These are phyloP conservation scores for Nestor notabilis DNA, from an alignment of 2,113 vertebrate species.

Conservation along the genomic window DNA sequence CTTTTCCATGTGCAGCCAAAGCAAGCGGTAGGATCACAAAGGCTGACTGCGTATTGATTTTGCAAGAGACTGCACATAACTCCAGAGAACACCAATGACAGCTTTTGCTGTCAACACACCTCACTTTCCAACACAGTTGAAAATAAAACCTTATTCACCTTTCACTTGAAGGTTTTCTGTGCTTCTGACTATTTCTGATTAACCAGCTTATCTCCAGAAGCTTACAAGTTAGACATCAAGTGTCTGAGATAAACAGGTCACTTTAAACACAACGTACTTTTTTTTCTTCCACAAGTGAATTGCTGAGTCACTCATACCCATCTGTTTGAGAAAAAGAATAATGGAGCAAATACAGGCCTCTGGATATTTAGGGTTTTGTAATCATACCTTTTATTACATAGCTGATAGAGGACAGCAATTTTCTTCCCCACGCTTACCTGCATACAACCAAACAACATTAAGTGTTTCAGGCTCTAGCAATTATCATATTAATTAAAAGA, in stretches of 20 bases:
- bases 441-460: not conserved
- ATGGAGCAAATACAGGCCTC: not conserved
- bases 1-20: not conserved
- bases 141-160: not conserved
- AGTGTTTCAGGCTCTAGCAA: not conserved
- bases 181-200: conserved; percentile 19
- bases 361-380: not conserved
- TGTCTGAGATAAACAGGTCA: not conserved
- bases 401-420: not conserved
- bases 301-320: not conserved
- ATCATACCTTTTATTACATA: not conserved
- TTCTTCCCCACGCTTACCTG: not conserved
- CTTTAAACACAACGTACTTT: not conserved
- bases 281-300: not conserved
- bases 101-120: not conserved
- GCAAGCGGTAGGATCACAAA: not conserved
- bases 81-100: not conserved
- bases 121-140: not conserved
- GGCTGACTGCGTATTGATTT: conserved; percentile 3
- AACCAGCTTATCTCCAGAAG: not conserved
- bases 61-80: not conserved
- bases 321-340: not conserved
- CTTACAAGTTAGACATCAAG: not conserved
- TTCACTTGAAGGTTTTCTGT: not conserved
- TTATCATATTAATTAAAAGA: not conserved